phyloP scores from a whole-genome alignment of 2,113 vertebrate species.

The Myiozetetes cayanensis region DNA sequence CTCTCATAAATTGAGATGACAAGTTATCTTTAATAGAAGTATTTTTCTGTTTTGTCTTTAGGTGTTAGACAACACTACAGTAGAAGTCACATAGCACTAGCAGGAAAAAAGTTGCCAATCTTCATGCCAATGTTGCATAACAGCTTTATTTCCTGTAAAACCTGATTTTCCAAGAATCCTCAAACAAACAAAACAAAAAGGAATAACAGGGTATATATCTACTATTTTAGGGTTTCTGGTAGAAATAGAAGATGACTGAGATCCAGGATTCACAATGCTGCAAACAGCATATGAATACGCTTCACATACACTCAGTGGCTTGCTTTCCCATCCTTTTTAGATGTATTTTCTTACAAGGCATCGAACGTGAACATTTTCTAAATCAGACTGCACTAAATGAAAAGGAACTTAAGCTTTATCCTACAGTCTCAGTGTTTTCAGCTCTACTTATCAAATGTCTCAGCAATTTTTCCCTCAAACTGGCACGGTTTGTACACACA shows the following conservation, averaged over 20 bases:
- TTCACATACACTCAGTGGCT: not conserved
- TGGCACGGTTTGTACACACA: not conserved
- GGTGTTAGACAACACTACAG: not conserved
- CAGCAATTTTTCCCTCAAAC: not conserved
- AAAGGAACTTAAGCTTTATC: not conserved
- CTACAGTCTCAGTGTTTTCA: not conserved
- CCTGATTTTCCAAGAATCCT: not conserved
- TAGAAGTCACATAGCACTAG: not conserved
- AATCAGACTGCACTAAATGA: not conserved
- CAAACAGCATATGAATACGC: not conserved
- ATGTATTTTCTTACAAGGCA: not conserved
- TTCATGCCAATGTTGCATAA: slow-evolving; percentile 9
- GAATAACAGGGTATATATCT: not conserved
- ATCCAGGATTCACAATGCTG: not conserved
- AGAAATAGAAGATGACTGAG: not conserved
- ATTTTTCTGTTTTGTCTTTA: not conserved
- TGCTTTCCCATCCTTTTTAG: not conserved
- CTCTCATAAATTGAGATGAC: not conserved
- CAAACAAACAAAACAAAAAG: not conserved
- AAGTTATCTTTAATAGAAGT: not conserved
- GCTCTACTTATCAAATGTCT: not conserved
- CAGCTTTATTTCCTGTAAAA: not conserved
- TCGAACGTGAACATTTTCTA: not conserved
- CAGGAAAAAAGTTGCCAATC: slow-evolving; percentile 22
- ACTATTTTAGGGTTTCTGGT: accelerated